Conservation (phyloP, 2,113 vertebrate genomes). For the Catharus fuscescens region DNA sequence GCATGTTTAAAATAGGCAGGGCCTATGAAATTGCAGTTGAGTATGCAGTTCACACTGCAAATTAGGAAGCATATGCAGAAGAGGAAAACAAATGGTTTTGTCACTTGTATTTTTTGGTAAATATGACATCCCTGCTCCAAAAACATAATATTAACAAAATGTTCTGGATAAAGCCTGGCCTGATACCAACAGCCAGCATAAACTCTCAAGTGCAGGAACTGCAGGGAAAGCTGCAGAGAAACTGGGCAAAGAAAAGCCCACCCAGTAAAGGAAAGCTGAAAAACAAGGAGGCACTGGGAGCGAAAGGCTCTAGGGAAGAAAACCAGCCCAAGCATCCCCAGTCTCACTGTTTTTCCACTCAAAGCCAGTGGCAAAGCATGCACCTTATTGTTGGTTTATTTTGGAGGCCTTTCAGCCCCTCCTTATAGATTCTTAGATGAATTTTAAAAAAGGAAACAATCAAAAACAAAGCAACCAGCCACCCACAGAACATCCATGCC, state of each 20-base stretch:
- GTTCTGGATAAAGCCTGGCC: background rate
- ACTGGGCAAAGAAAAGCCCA: background rate
- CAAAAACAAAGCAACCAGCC: background rate
- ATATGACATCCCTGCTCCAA: background rate
- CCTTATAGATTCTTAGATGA: background rate
- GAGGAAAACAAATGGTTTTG: background rate
- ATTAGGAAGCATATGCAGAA: background rate
- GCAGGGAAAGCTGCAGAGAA: background rate
- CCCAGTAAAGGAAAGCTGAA: background rate
- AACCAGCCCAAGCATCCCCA: background rate
- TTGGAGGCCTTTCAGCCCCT: background rate
- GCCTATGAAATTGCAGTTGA: background rate
- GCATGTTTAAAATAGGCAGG: background rate
- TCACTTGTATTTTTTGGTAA: background rate
- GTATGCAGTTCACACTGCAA: background rate
- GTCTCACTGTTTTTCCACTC: background rate
- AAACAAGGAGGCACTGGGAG: background rate
- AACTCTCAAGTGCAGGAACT: background rate
- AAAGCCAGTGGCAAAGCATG: background rate
- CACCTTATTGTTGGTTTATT: background rate
- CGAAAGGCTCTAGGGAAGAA: background rate
- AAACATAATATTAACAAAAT: background rate
- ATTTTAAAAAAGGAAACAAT: background rate
- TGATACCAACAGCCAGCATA: background rate
- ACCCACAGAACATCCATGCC: background rate